Evolutionary conservation across 2,888 invertebrate genomes (phyloP), one percentile per base, ranked within the genome.

Genomic region (Trichacis sp.): DNA sequence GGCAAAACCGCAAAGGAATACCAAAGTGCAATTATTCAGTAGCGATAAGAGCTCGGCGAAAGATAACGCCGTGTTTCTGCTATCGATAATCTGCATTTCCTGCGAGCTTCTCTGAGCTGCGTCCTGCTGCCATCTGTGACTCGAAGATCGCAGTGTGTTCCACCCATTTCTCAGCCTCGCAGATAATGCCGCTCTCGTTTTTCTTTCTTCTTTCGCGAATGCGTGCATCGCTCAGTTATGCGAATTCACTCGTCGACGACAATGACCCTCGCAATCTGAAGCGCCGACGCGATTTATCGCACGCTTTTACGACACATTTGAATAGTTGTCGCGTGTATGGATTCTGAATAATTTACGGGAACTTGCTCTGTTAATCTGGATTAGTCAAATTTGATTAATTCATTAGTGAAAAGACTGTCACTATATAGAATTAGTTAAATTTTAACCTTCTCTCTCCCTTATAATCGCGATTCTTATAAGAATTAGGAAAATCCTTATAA

Each of bases 61-160:
- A 64, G 68, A 68, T 68, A 68, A 68, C 64, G 61, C 64, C 51
- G 52, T 59, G 68, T 61, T 58, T 66, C 64, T 59, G 60, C 59
- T 64, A 69, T 68, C 64, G 68, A 71, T 63, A 67, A 73, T 73
- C 71, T 68, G 66, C 65, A 68, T 72, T 71, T 71, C 67, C 67
- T 62, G 64, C 67, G 63, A 51, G 64, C 38, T 48, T 64, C 12
- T 64, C 54, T 14, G 57, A 56, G 60, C 54, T 54, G 45, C 53
- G 56, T 62, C 55, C 60, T 67, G 59, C 77, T 74, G 79, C 79
- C 79, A 78, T 78, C 79, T 78, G 71, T 78, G 69, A 47, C 58
- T 53, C 36, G 48, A 67, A 60, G 57, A 57, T 61, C 52, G 57
- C 63, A 54, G 40, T 54, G 24, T 50, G 54, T 61, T 53, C 56